Conservation (phyloP, 2,888 invertebrate species). For the Eumacrocentrus americanus region DNA sequence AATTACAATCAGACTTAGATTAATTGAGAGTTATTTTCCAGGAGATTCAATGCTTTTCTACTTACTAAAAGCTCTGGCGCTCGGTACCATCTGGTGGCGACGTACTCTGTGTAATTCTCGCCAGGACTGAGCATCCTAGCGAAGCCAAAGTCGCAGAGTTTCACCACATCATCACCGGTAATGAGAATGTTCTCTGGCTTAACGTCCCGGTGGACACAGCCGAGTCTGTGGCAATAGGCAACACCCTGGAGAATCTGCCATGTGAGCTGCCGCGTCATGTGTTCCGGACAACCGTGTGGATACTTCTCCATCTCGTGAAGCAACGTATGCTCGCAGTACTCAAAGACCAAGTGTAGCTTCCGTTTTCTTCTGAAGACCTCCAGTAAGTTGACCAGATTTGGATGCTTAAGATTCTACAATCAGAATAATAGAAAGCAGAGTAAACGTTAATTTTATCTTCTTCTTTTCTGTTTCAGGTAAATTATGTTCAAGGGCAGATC, state of each 20-base stretch:
- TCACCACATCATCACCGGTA: conserved; percentile 90
- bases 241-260: conserved; percentile 96
- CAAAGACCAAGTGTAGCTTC: conserved; percentile 96
- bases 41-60: no score
- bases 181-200: conserved; percentile 99
- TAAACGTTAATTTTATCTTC: neutral
- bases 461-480: no score
- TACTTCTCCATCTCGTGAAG: conserved; percentile 94
- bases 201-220: conserved; percentile 95
- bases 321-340: conserved; percentile 97
- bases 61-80: conserved; percentile 85
- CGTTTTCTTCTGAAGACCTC: conserved; percentile 97
- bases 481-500: no score
- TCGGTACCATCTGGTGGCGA: conserved; percentile 98
- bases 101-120: conserved; percentile 99
- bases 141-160: conserved; percentile 98
- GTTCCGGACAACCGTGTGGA: conserved; percentile 91
- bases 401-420: conserved; percentile 93
- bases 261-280: conserved; percentile 87
- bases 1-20: conserved; percentile 6
- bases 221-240: conserved; percentile 95
- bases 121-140: conserved; percentile 95
- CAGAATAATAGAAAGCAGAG: conserved; percentile 23
- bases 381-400: conserved; percentile 94
- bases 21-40: conserved; percentile 3